Percentiles rank a stretch among this genome's conserved stretches.
Conservation (phyloP, 2,797 vertebrate genomes). For the Anas acuta region DNA sequence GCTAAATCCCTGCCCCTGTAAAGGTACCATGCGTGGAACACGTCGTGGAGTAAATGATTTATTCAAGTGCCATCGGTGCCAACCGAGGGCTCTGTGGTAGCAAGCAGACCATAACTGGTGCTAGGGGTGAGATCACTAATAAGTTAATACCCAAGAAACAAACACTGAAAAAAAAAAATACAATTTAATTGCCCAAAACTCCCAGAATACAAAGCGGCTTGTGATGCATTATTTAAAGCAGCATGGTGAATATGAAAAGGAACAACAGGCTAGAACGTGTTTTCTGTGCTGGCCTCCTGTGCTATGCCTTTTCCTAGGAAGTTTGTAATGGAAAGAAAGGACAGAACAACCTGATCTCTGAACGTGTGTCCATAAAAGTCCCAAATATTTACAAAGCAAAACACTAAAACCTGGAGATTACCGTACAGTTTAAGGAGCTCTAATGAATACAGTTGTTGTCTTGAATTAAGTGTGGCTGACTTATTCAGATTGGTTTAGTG, state of each 20-base stretch:
- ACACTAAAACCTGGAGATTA: constrained; percentile 34
- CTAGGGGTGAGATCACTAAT: constrained; percentile 21
- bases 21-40: background rate
- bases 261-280: background rate
- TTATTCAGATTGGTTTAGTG: background rate
- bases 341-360: constrained; percentile 12
- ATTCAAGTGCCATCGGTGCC: constrained; percentile 6
- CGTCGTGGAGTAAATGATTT: constrained; percentile 14
- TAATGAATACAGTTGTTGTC: constrained; percentile 35
- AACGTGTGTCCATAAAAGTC: constrained; percentile 16
- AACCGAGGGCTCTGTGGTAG: constrained; percentile 2
- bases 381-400: constrained; percentile 46
- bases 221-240: constrained; percentile 55
- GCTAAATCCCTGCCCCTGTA: constrained; percentile 18
- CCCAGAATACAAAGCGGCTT: background rate
- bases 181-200: constrained; percentile 30
- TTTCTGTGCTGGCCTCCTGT: constrained; percentile 3
- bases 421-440: constrained; percentile 1
- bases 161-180: background rate
- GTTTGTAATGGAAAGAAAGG: constrained; percentile 3
- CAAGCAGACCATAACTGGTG: constrained; percentile 20
- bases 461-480: constrained; percentile 13
- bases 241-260: background rate
- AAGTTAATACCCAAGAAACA: constrained; percentile 25
- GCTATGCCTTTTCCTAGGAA: constrained; percentile 15